Conservation (phyloP, 2,113 vertebrate genomes). For the Corynorhinus townsendii region DNA sequence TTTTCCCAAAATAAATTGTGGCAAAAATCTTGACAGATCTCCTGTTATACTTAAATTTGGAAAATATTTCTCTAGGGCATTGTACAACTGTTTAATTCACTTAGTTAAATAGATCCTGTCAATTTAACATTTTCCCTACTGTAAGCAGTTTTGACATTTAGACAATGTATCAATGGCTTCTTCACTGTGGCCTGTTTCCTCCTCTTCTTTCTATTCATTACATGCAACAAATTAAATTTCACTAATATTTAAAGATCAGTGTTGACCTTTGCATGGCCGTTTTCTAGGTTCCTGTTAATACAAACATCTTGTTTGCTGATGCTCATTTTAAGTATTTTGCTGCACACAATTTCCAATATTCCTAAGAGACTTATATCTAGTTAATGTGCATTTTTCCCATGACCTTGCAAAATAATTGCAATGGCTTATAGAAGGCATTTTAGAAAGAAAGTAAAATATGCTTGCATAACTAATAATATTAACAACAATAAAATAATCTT, state of each 20-base stretch:
- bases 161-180: constrained; percentile 66
- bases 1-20: constrained; percentile 44
- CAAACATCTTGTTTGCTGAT: constrained; percentile 74
- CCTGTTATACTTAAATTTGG: constrained; percentile 54
- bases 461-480: constrained; percentile 71
- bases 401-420: constrained; percentile 66
- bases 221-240: constrained; percentile 75
- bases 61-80: constrained; percentile 50
- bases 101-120: constrained; percentile 54
- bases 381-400: constrained; percentile 50
- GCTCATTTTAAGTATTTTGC: constrained; percentile 73
- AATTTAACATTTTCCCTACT: constrained; percentile 61
- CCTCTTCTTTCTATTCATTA: constrained; percentile 67
- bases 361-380: constrained; percentile 72
- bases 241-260: constrained; percentile 79
- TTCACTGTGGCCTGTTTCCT: constrained; percentile 49
- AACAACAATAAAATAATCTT: constrained; percentile 26
- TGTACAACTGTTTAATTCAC: constrained; percentile 64
- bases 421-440: constrained; percentile 67
- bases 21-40: constrained; percentile 55
- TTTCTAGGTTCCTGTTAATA: constrained; percentile 73
- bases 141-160: constrained; percentile 67
- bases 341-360: constrained; percentile 75
- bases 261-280: constrained; percentile 75
- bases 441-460: constrained; percentile 23